Evolutionary conservation across 1,140 invertebrate species (phyloP), one percentile per base, ranked within the genome.

Genomic region (Reticulitermes speratus): DNA sequence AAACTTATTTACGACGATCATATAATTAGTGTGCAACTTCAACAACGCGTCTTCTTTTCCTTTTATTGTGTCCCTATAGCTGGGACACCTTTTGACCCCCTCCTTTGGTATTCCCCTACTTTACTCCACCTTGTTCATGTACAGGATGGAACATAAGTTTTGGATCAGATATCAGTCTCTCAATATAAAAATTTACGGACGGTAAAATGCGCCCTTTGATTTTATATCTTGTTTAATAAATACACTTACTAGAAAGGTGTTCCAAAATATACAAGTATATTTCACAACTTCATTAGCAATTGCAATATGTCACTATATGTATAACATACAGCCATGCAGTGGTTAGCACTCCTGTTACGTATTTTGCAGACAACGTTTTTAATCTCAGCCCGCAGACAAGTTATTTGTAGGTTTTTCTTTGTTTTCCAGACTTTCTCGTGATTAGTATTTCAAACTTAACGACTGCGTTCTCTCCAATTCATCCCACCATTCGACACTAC

Each of bases 121-220:
- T 23, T 65, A 65, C 59, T 75, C 65, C 65, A 75, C 65, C 65
- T 75, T 75, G 65, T 75, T 25, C 65, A 30, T 75, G 65, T 75
- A 75, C 25, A 75, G 65, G 25, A 25, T 75, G n/a, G 65, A 75
- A 75, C 65, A 30, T 8, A 55, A 55, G 52, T 55, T 55, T 19
- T 55, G 19, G 3, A 75, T 30, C 65, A 75, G 65, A 75, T 75
- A 75, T 75, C 14, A n/a, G n/a, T 30, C n/a, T 75, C 6, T 30
- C n/a, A 75, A 75, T 75, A 5, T 30, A 75, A 75, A 30, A 75
- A 75, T 75, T 8, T 30, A 21, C 30, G 8, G 25, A 75, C 7
- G 9, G 7, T 75, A 30, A 75, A 7, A 75, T n/a, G 65, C 3
- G n/a, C n/a, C 8, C 25, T n/a, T 65, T 12, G 7, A 65, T 65